Evolutionary conservation across 2,888 invertebrate species (phyloP).

Genomic region (Polyploca ridens): DNA sequence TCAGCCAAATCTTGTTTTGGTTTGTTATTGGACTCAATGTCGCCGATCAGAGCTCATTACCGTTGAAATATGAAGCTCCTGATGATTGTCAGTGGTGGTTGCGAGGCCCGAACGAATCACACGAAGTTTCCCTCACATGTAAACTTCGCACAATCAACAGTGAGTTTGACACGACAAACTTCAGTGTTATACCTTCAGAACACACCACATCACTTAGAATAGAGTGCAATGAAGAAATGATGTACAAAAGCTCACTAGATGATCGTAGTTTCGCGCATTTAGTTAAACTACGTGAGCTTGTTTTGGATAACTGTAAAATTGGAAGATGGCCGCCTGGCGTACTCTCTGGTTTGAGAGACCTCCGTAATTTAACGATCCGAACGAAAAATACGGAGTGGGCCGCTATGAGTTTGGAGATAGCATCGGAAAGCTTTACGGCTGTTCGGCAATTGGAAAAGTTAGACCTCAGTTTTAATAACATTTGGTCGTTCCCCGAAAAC

Average conservation of each 20-base stretch:
- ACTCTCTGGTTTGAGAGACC: conserved; percentile 90
- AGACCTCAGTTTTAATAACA: conserved; percentile 94
- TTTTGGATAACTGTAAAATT: conserved; percentile 94
- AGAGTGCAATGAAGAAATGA: conserved; percentile 91
- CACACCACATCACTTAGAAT: conserved; percentile 91
- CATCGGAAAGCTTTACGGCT: conserved; percentile 90
- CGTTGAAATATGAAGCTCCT: conserved; percentile 90
- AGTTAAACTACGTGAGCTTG: conserved; percentile 90
- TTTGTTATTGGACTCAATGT: conserved; percentile 73
- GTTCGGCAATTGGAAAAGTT: conserved; percentile 92
- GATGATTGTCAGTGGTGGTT: conserved; percentile 94
- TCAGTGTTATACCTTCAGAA: conserved; percentile 93
- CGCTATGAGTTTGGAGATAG: conserved; percentile 92
- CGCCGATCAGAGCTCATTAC: conserved; percentile 78
- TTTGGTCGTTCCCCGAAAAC: conserved; percentile 94
- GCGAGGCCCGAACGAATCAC: conserved; percentile 84
- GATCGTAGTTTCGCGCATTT: conserved; percentile 92
- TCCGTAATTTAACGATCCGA: conserved; percentile 93
- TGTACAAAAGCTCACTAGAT: conserved; percentile 91
- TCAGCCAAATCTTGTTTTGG: conserved; percentile 73
- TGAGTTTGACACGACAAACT: conserved; percentile 94
- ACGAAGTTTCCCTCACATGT: conserved; percentile 91
- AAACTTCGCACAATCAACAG: conserved; percentile 93
- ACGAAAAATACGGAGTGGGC: conserved; percentile 94
- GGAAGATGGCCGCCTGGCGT: conserved; percentile 92